Evolutionary conservation across 2,113 vertebrate species (phyloP).

Genomic region (human): GRCh38 chr7:153789501-153790000

Average conservation of each 20-base stretch:
- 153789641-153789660: not conserved
- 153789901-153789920: not conserved
- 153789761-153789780: not conserved
- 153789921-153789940: accelerated
- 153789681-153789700: not conserved
- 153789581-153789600: not conserved
- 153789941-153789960: not conserved
- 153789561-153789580: not conserved
- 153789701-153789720: not conserved
- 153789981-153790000: not conserved
- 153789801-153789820: not conserved
- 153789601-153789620: not conserved
- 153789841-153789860: not conserved
- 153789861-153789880: not conserved
- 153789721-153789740: not conserved
- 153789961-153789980: too few species aligned
- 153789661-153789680: not conserved
- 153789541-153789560: not conserved
- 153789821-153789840: not conserved
- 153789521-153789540: not conserved
- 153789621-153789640: not conserved
- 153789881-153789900: not conserved
- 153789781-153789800: not conserved
- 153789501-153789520: not conserved
- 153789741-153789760: not conserved